Conservation (phyloP, 1,140 invertebrate species). For the Drosophila rufa region DNA sequence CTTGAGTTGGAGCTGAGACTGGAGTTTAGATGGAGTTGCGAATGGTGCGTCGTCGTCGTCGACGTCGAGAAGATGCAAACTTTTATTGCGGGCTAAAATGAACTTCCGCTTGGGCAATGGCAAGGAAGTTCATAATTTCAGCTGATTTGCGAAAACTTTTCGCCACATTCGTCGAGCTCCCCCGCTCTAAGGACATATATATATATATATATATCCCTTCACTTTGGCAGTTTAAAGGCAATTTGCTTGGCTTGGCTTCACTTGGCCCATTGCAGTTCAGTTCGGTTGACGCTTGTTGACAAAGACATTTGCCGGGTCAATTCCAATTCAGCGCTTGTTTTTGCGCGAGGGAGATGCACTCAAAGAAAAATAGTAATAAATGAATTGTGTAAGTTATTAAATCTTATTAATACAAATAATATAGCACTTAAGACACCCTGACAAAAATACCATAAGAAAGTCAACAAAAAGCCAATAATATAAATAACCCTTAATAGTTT, state of each 20-base stretch:
- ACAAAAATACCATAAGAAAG: no score
- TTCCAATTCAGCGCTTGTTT: constrained; percentile 47
- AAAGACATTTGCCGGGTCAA: constrained; percentile 77
- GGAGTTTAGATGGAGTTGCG: constrained; percentile 21
- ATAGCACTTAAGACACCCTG: no score
- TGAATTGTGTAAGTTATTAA: no score
- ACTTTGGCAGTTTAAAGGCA: constrained; percentile 68
- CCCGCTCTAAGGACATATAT: constrained; percentile 4
- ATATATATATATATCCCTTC: constrained; percentile 9
- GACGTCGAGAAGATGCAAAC: constrained; percentile 66
- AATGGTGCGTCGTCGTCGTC: constrained; percentile 28
- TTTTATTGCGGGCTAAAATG: constrained; percentile 83
- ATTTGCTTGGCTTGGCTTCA: constrained; percentile 65
- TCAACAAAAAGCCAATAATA: no score
- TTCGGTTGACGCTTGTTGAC: constrained; percentile 65
- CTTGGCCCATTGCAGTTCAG: constrained; percentile 35
- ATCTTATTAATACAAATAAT: no score
- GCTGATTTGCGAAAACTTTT: constrained; percentile 78
- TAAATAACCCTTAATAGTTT: neutral
- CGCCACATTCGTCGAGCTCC: constrained; percentile 49
- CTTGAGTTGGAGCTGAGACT: constrained; percentile 10
- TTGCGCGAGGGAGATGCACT: constrained; percentile 22
- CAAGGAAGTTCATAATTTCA: constrained; percentile 84
- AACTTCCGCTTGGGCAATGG: constrained; percentile 74
- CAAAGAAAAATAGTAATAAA: neutral